A percentile compares a stretch with the other conserved stretches of the same genome.
Conservation (phyloP, 2,888 invertebrate genomes). For the Athalia cordata region DNA sequence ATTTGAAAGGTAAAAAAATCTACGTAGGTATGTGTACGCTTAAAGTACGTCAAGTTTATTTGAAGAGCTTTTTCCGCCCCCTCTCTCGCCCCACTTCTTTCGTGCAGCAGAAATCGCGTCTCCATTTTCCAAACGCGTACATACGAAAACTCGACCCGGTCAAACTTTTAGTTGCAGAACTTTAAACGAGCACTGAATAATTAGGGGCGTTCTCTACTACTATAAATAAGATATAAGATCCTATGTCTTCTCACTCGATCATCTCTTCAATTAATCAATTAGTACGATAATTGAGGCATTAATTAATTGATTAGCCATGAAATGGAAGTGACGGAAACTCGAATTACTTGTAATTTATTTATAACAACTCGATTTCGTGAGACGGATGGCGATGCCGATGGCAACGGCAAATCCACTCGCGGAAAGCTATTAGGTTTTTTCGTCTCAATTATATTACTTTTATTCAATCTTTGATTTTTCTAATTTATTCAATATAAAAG, state of each 20-base stretch:
- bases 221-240: conserved; percentile 29
- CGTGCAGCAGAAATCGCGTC: background rate
- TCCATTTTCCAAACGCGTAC: background rate
- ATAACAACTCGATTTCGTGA: conserved; percentile 1
- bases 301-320: conserved; percentile 24
- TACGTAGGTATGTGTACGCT: background rate
- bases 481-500: too few species aligned
- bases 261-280: background rate
- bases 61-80: conserved; percentile 13
- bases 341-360: background rate
- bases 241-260: conserved; percentile 10
- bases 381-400: background rate
- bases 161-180: background rate
- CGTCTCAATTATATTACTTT: too few species aligned
- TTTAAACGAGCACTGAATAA: conserved; percentile 41
- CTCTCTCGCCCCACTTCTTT: background rate
- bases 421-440: background rate
- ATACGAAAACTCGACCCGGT: background rate
- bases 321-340: conserved; percentile 17
- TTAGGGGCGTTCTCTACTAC: conserved; percentile 10
- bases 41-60: conserved; percentile 2
- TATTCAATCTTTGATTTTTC: too few species aligned
- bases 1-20: conserved; percentile 21
- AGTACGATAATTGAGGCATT: background rate
- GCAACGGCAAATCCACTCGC: background rate